These are phyloP conservation scores for Dipodomys ordii DNA, from an alignment of 2,113 vertebrate genomes.

Conservation along the genomic window DNA sequence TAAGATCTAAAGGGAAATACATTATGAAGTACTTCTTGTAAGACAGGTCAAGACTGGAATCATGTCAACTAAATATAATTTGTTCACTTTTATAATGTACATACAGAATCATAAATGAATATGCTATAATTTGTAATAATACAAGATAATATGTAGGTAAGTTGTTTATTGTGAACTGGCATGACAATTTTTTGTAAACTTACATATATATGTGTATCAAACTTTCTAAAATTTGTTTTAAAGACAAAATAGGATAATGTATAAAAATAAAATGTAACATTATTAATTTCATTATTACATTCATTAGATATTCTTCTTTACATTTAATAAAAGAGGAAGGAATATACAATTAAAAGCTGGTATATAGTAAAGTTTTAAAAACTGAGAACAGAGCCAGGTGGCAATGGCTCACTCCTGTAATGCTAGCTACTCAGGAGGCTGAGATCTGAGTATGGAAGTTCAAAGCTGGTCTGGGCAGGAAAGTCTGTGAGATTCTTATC, in stretches of 20 bases:
- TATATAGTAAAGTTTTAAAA: conserved; percentile 8
- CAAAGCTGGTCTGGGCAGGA: no score
- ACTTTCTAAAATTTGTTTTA: not conserved
- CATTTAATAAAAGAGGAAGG: conserved; percentile 3
- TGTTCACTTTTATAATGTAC: conserved; percentile 39
- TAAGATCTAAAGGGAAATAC: conserved; percentile 17
- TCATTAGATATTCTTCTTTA: not conserved
- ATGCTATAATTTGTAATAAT: conserved; percentile 16
- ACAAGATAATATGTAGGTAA: not conserved
- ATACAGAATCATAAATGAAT: conserved; percentile 22
- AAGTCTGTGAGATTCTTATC: no score
- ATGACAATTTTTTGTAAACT: not conserved
- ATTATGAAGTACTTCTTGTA: conserved; percentile 4
- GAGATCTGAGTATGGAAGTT: no score
- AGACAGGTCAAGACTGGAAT: conserved; percentile 22
- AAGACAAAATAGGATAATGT: not conserved
- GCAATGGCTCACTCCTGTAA: no score
- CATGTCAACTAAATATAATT: not conserved
- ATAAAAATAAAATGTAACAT: not conserved
- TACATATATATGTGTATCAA: not conserved
- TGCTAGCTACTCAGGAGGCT: no score
- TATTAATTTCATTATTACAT: conserved; percentile 24
- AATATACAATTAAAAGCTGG: not conserved
- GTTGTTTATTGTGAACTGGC: not conserved
- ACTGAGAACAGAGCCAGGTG: not conserved